These are phyloP conservation scores for Sylvilagus floridanus DNA, from an alignment of 2,797 vertebrate species.

Conservation along the genomic window DNA sequence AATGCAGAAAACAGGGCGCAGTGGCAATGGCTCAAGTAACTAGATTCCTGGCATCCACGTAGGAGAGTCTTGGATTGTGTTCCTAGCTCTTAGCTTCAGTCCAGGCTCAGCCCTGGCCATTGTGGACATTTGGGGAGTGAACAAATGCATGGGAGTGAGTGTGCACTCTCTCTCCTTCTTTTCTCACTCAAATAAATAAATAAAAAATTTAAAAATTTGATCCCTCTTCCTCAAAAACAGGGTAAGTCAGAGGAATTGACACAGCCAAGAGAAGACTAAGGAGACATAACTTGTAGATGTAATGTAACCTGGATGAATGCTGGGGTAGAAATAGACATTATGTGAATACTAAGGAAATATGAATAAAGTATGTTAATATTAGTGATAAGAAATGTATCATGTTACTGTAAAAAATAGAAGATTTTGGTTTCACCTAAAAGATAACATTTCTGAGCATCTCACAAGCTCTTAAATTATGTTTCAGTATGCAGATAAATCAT, in stretches of 20 bases:
- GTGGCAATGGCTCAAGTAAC: too few relatives aligned
- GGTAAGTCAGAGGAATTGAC: constrained; percentile 19
- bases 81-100: too few relatives aligned
- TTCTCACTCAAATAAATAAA: too few relatives aligned
- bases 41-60: too few relatives aligned
- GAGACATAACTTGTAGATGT: background rate
- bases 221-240: background rate
- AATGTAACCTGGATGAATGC: background rate
- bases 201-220: too few relatives aligned
- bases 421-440: background rate
- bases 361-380: background rate
- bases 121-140: too few relatives aligned
- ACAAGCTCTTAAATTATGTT: background rate
- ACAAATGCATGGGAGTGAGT: too few relatives aligned
- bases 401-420: background rate
- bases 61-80: too few relatives aligned
- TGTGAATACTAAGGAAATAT: background rate
- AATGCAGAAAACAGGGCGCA: too few relatives aligned
- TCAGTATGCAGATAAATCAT: background rate
- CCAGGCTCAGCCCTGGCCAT: too few relatives aligned
- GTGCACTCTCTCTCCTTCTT: too few relatives aligned
- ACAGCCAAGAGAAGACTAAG: background rate
- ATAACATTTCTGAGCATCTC: background rate
- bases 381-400: background rate
- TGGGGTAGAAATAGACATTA: background rate